A percentile compares a stretch with the other conserved stretches of the same genome.
Evolutionary conservation across 2,113 vertebrate species (phyloP).

Genomic region (Limanda limanda): DNA sequence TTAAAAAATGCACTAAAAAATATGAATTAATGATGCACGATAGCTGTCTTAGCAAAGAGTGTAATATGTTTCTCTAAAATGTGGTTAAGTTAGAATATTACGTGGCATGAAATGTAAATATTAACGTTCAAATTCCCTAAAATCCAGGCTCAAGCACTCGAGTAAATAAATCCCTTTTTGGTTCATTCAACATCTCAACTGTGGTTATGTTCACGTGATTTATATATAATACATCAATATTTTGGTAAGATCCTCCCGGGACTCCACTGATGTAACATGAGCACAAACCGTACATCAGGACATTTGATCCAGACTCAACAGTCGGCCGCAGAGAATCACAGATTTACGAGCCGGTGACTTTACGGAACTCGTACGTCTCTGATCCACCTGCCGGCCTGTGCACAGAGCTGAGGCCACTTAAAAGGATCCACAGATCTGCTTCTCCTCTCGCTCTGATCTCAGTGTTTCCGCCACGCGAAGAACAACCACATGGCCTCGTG

Average conservation of each 20-base stretch:
- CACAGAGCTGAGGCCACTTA: constrained; percentile 25
- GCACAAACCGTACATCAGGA: not conserved
- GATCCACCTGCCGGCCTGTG: constrained; percentile 30
- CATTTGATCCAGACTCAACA: constrained; percentile 30
- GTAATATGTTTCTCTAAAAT: not conserved
- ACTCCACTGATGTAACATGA: not conserved
- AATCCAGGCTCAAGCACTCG: too few species aligned
- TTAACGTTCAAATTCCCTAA: not conserved
- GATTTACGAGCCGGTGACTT: constrained; percentile 56
- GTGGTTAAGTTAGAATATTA: not conserved
- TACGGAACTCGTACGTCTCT: constrained; percentile 26
- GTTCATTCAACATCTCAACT: not conserved
- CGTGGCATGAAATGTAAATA: not conserved
- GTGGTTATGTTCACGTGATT: not conserved
- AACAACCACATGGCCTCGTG: constrained; percentile 10
- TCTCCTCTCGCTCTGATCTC: constrained; percentile 39
- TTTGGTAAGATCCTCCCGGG: not conserved
- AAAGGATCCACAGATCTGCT: constrained; percentile 38
- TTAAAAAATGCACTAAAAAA: too few species aligned
- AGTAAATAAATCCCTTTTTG: too few species aligned
- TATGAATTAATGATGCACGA: too few species aligned
- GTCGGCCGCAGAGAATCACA: not conserved
- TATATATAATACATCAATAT: not conserved
- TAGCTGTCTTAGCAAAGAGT: too few species aligned
- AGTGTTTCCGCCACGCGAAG: constrained; percentile 9